Evolutionary conservation across 2,113 vertebrate genomes (phyloP), one percentile per base, ranked within the genome.

Genomic region (Cyprinodon tularosa): DNA sequence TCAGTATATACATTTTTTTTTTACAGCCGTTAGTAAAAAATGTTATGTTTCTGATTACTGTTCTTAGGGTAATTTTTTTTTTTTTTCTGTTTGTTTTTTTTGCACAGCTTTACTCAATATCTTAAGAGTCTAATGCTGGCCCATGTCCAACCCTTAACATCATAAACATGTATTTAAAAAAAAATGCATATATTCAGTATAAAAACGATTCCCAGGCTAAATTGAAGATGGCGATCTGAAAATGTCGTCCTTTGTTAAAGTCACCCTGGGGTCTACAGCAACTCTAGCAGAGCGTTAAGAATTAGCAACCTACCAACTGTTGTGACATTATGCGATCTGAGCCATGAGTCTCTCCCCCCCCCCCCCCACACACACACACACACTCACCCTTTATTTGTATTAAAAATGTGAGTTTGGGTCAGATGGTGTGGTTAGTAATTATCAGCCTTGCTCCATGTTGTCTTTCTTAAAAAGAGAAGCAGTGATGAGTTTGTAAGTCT

Each of bases 181-280:
- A 81, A 87, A 83, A 84, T 87, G 86, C 82, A 11, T 62, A 38
- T 63, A n/a, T 86, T 42, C 45, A 84, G 84, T 86, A 86, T 74
- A 78, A 87, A 75, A 57, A 88, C 74, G 59, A 67, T 4, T 87
- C 83, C 81, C 20, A 14, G 77, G 77, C 85, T 87, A 84, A 75
- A 86, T 90, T 88, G 84, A 87, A 75, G 75, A 88, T 82, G 83
- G 84, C 85, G 90, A 93, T 90, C 89, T 91, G 86, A 91, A 92
- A 92, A 93, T 90, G 88, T 92, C 87, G 89, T 79, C 77, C 70
- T 83, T 77, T 82, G 83, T 92, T 87, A 87, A 72, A 85, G 83
- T 91, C 88, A 85, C 82, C 81, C 87, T 36, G 29, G 45, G 86
- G 88, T 89, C 84, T 82, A 82, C 67, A 80, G 77, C 78, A 87